phyloP scores from a whole-genome alignment of 2,888 invertebrate species.

The Spialia ferax region DNA sequence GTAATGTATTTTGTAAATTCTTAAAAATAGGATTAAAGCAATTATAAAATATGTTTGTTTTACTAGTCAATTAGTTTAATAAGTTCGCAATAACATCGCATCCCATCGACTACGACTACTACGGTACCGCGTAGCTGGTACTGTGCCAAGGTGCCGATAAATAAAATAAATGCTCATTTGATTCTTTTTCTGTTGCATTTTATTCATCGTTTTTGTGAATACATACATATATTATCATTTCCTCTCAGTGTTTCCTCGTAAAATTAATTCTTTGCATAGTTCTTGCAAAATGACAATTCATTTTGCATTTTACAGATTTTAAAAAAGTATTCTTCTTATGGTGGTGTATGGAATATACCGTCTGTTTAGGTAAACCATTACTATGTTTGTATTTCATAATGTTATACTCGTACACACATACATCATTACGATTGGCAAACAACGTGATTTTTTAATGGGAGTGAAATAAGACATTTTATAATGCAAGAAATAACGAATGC shows the following conservation, averaged over 20 bases:
- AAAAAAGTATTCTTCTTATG: too few species aligned
- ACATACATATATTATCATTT: background rate
- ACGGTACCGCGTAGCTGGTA: conserved; percentile 9
- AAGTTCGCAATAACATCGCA: too few species aligned
- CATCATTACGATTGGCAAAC: background rate
- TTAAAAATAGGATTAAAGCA: too few species aligned
- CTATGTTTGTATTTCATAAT: conserved; percentile 18
- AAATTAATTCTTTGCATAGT: background rate
- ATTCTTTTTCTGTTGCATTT: conserved; percentile 12
- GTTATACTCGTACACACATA: too few species aligned
- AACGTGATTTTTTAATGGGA: background rate
- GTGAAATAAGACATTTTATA: conserved; percentile 7
- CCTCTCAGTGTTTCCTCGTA: background rate
- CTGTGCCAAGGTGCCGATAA: conserved; percentile 23
- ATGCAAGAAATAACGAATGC: background rate
- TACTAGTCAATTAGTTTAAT: background rate
- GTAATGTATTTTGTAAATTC: too few species aligned
- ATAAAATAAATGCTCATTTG: conserved; percentile 20
- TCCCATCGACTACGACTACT: too few species aligned
- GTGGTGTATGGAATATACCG: background rate
- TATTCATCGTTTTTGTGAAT: conserved; percentile 7
- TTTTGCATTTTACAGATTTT: too few species aligned
- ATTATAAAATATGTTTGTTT: too few species aligned
- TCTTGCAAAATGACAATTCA: background rate
- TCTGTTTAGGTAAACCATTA: background rate